Base-by-base conservation (phyloP, 2,797 vertebrate species). In the Thripadectes ignobilis region DNA sequence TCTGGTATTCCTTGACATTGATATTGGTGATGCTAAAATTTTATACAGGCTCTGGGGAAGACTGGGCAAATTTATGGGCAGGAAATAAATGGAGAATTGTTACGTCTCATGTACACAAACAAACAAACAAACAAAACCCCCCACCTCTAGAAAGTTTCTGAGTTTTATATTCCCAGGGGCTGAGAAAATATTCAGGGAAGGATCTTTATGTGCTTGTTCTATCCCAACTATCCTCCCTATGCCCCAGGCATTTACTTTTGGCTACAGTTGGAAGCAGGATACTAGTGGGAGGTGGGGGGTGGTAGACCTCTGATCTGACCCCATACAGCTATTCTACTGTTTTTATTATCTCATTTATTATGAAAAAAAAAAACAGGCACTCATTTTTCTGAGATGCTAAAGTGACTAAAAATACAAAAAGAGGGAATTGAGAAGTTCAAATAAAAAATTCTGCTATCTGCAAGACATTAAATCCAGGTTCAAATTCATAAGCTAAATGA, bases 351-450 rank as follows among this genome's bases (percentile, higher is more conserved):
- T 82, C 58, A 78, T 54, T 86, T 74, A 49, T 67, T 72, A 73
- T 23, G 27, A 68, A 69, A 17, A 30, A 17, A 30, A 62, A 62
- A 39, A 30, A 22, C 27, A 14, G 38, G 4, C 0, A 0, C 12
- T 91, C 1, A 1, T 46, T 38, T 61, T 87, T 88, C 34, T 85
- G 57, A 65, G 29, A 71, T 26, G 49, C 29, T 49, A 8, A 85
- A 79, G 23, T 63, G 59, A 73, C n/a, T 69, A 76, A 66, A 87
- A 85, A 29, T 30, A 73, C 52, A 36, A 51, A 65, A 23, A 48
- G 14, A 71, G 3, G 61, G 18, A 51, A 21, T 12, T 78, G 18
- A 89, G 48, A 63, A 48, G 19, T 41, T 85, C 34, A 62, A 65
- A 69, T 38, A 9, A 83, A 82, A 29, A 85, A 63, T 15, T 36